Evolutionary conservation across 2,113 vertebrate genomes (phyloP), one percentile per base, ranked within the genome.

Genomic region (Xenopus borealis): DNA sequence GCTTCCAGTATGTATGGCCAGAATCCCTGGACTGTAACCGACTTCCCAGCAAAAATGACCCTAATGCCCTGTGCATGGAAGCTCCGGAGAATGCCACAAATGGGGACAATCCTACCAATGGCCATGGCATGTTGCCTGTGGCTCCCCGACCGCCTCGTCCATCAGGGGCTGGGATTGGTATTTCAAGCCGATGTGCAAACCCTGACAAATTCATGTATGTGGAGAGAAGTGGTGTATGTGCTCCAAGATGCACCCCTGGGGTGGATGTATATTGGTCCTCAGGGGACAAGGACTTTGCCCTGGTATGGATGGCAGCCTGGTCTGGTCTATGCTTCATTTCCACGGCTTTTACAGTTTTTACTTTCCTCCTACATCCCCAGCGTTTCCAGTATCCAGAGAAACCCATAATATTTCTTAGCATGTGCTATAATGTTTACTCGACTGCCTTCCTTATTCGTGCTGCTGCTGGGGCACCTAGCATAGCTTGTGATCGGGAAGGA

Each of bases 341-440:
- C 83, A 98, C 96, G 0, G 94, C 97, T 72, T 99, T 99, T 90
- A 99, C 98, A 0, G 96, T 98, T 18, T 91, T 99, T 72, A 99
- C 98, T 81, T 99, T 99, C 85, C 91, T 98, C 65, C 91, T 98
- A 9, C 95, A 99, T 81, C 96, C 97, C 0, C 95, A 94, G 75
- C 95, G 97, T 71, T 99, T 99, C 88, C 97, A 97, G 85, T 99
- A 99, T 83, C 97, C 97, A 0, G 97, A 99, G 89, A 88, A 97
- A 27, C 97, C 97, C 80, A 98, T 99, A 83, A 96, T 98, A 86
- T 99, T 99, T 88, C 94, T 99, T 69, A 97, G 95, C 77, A 98
- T 99, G 97, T 99, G 97, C 88, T 98, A 98, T 89, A 98, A 98
- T 0, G 93, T 98, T 68, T 98, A 99, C 88, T 98, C 96, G 0